Conservation (phyloP, 2,888 invertebrate genomes). For the Hyles lineata region DNA sequence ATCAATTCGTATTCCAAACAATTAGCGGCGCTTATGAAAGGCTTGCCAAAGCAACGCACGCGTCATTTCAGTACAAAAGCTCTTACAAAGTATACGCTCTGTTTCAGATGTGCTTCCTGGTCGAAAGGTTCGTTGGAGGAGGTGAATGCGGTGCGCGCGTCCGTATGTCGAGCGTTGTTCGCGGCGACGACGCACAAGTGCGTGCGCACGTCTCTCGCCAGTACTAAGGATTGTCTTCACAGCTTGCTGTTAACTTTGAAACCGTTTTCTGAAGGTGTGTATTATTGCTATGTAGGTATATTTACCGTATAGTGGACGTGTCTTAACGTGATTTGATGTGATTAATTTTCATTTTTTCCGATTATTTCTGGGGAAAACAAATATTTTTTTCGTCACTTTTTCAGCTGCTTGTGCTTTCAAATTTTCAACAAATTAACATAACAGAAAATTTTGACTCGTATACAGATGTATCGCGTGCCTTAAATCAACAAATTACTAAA, state of each 20-base stretch:
- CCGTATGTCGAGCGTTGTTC: conserved; percentile 61
- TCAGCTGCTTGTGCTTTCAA: no score
- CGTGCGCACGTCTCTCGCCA: conserved; percentile 64
- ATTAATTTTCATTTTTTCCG: no score
- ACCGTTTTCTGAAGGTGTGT: conserved; percentile 43
- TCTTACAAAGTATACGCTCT: neutral
- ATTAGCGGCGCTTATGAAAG: conserved; percentile 23
- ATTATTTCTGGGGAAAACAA: no score
- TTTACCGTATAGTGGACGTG: neutral
- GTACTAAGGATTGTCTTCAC: conserved; percentile 72
- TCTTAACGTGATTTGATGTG: neutral
- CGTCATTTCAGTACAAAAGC: neutral
- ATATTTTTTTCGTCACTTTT: no score
- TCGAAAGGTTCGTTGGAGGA: conserved; percentile 37
- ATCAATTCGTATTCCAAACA: conserved; percentile 11
- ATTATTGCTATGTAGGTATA: neutral
- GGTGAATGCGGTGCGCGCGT: conserved; percentile 41
- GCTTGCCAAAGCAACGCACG: neutral
- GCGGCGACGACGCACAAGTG: conserved; percentile 58
- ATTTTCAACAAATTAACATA: no score
- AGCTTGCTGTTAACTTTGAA: conserved; percentile 59
- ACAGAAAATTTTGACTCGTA: no score
- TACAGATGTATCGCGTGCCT: no score
- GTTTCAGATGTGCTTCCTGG: conserved; percentile 65
- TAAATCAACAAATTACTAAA: no score